phyloP scores from a whole-genome alignment of 2,113 vertebrate species.

The Pavo muticus region DNA sequence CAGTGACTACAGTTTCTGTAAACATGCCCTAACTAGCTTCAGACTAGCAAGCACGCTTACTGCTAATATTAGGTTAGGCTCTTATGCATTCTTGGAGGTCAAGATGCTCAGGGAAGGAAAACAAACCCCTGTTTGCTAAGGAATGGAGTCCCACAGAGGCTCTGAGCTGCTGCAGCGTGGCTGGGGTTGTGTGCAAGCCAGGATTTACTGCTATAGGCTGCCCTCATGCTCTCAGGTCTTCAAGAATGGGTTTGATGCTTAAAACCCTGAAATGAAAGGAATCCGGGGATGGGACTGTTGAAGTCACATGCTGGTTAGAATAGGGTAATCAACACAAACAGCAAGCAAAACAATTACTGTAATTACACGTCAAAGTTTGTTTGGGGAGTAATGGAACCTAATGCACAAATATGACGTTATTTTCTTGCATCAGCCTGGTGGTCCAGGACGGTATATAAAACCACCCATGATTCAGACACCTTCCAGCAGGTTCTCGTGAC shows the following conservation, averaged over 20 bases:
- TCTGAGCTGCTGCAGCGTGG: neutral
- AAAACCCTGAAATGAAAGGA: constrained; percentile 29
- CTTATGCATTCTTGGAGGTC: neutral
- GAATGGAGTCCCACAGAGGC: neutral
- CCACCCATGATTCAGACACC: constrained; percentile 47
- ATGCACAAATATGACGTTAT: constrained; percentile 61
- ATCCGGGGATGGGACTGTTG: neutral
- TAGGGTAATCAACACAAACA: constrained; percentile 37
- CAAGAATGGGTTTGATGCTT: fast-evolving
- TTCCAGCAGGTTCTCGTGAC: constrained; percentile 55
- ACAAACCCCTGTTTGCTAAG: neutral
- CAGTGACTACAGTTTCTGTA: neutral
- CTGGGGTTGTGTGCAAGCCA: fast-evolving
- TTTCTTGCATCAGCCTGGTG: constrained; percentile 72
- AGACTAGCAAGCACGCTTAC: neutral
- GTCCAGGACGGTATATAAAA: constrained; percentile 63
- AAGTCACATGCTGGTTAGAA: constrained; percentile 8
- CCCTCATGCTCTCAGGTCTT: fast-evolving
- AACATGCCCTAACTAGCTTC: constrained; percentile 26
- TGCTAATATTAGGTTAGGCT: constrained; percentile 38
- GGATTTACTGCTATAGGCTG: fast-evolving
- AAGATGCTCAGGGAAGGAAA: neutral
- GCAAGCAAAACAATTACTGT: constrained; percentile 56
- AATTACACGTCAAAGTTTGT: constrained; percentile 56
- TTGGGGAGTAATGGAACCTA: constrained; percentile 63